Base-by-base conservation (phyloP, 2,888 invertebrate genomes). In the Latrodectus elegans region DNA sequence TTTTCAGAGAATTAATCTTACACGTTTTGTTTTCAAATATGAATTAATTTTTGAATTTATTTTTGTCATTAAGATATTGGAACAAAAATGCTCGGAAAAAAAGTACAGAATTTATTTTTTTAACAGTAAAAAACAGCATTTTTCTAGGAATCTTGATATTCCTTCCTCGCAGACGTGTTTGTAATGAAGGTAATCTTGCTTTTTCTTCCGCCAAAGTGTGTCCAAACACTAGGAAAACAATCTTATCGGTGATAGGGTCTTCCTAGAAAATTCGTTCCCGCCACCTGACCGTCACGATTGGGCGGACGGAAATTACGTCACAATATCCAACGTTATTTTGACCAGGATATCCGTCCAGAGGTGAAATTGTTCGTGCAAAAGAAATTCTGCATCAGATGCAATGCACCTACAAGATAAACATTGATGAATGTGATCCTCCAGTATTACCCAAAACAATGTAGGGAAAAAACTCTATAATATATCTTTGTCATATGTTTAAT, bases 281-380 rank as follows among this genome's bases (percentile, higher is more conserved):
- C 12, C 72, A 14, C n/a, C 65, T 83, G 83, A 83, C 76, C 83
- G 84, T 78, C 77, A 78, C 84, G 84, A 78, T 52, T 70, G 67
- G 22, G 55, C 17, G 78, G 78, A 55, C 72, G 84, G 84, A 84
- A 84, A 84, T 84, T 84, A 73, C 84, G 84, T 78, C 84, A 84
- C 53, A 72, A 14, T 60, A 67, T 72, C 84, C 84, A 78, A 65
- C 65, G 55, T 84, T 71, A 55, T n/a, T 22, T 22, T 60, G 65
- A 49, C 65, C 72, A 84, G 84, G 84, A 84, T 84, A 78, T 84
- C 84, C 84, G 84, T 55, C 51, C 60, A 38, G 51, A 65, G 72
- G 17, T 72, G 22, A 17, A 64, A 84, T 71, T 70, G 84, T 22
- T 77, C 84, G 84, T 84, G 84, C 84, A 52, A 65, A 52, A n/a